A percentile compares a stretch with the other conserved stretches of the same genome.
These are phyloP conservation scores for Trachelus stipa DNA, from an alignment of 2,888 invertebrate species.

Conservation along the genomic window DNA sequence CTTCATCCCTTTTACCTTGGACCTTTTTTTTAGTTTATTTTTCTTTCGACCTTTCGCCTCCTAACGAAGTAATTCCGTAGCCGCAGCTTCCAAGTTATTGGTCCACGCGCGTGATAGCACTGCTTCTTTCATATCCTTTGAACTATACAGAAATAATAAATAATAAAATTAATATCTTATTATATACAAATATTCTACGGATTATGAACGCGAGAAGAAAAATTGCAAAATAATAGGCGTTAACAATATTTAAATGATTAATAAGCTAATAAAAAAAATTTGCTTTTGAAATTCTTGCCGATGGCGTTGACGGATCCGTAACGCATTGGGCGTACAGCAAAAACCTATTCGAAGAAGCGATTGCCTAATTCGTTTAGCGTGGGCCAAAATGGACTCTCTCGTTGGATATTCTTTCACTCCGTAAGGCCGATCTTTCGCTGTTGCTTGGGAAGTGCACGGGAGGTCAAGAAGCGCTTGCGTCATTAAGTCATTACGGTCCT, in stretches of 20 bases:
- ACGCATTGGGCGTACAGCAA: not conserved
- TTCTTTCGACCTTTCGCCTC: constrained; percentile 21
- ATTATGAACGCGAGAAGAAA: not conserved
- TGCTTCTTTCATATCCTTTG: not conserved
- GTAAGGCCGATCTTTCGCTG: not conserved
- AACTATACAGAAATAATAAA: not conserved
- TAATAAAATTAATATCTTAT: not conserved
- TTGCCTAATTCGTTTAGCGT: constrained; percentile 1
- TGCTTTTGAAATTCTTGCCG: not conserved
- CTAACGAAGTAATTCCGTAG: constrained; percentile 15
- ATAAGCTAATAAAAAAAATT: too few species aligned
- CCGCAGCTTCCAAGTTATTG: not conserved
- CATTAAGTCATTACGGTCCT: not conserved
- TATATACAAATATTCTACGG: not conserved
- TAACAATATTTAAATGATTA: not conserved
- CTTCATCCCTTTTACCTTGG: not conserved
- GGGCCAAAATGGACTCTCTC: not conserved
- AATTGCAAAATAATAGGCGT: not conserved
- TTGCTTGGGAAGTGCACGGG: not conserved
- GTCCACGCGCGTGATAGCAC: not conserved
- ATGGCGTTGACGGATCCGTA: not conserved
- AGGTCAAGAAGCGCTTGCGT: constrained; percentile 2
- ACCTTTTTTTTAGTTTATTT: constrained; percentile 14
- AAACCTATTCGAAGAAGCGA: not conserved
- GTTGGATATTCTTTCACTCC: not conserved